Percentiles rank a stretch among this genome's conserved stretches.
Conservation (phyloP, 23 tunicate genomes). For the Diplosoma virens region DNA sequence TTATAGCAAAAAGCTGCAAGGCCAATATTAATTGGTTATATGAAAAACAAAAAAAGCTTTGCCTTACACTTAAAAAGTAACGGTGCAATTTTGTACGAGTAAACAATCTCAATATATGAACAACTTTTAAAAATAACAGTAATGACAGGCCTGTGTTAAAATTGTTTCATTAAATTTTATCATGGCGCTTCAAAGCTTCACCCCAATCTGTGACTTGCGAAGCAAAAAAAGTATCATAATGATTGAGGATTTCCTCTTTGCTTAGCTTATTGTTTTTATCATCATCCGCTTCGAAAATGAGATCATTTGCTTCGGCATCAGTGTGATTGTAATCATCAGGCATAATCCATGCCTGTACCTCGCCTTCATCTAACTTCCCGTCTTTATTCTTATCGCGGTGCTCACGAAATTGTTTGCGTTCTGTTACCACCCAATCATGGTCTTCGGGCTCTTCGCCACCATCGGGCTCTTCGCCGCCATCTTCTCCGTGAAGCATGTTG, state of each 20-base stretch:
- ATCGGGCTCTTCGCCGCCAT: no score
- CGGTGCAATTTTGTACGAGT: no score
- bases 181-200: slow-evolving; percentile 90
- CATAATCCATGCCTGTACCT: slow-evolving; percentile 81
- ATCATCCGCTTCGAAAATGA: slow-evolving; percentile 71
- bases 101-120: no score
- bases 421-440: slow-evolving; percentile 95
- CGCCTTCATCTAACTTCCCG: slow-evolving; percentile 64
- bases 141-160: no score
- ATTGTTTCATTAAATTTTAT: slow-evolving; percentile 94
- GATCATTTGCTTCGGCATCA: slow-evolving; percentile 81
- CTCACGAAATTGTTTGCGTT: slow-evolving; percentile 61
- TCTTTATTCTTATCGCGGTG: slow-evolving; percentile 63
- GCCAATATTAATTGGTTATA: no score
- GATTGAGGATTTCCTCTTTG: slow-evolving; percentile 70
- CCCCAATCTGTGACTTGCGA: slow-evolving; percentile 96
- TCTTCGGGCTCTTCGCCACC: slow-evolving; percentile 63
- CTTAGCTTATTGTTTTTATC: slow-evolving; percentile 53
- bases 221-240: slow-evolving; percentile 87
- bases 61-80: no score
- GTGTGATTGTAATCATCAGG: slow-evolving; percentile 81
- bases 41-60: no score
- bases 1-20: no score
- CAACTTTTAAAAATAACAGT: no score
- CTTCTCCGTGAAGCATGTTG: slow-evolving; percentile 48